A percentile compares a stretch with the other conserved stretches of the same genome.
Conservation (phyloP, 2,888 invertebrate genomes). For the Chrysodeixis includens region DNA sequence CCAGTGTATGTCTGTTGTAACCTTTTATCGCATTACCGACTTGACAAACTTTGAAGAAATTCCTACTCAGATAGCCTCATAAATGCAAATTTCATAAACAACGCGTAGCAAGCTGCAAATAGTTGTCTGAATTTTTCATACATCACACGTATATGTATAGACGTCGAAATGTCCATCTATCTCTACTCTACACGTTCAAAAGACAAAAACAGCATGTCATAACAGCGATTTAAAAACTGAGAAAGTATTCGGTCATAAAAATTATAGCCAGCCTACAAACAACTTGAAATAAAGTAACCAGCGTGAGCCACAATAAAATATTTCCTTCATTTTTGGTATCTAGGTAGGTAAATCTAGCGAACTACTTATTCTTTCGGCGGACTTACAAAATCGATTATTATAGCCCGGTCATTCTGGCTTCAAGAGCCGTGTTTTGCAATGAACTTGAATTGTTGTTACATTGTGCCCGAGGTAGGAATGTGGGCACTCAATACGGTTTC, state of each 20-base stretch:
- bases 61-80: not conserved
- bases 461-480: not conserved
- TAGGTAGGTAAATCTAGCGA: conserved; percentile 16
- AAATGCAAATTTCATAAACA: too few species aligned
- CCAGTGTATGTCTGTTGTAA: not conserved
- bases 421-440: conserved; percentile 22
- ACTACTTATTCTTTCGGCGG: conserved; percentile 20
- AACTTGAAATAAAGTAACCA: conserved; percentile 8
- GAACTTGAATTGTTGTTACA: not conserved
- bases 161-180: not conserved
- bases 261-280: not conserved
- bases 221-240: too few species aligned
- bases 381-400: conserved; percentile 35
- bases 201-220: too few species aligned
- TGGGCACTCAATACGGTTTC: not conserved
- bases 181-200: too few species aligned
- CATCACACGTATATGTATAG: not conserved
- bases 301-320: conserved; percentile 2
- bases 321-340: conserved; percentile 11
- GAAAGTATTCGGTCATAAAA: too few species aligned
- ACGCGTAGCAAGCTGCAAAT: too few species aligned
- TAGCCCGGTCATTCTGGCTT: conserved; percentile 21
- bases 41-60: not conserved
- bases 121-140: too few species aligned
- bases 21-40: not conserved